phyloP scores from a whole-genome alignment of 2,113 vertebrate genomes.

The Calcarius ornatus region DNA sequence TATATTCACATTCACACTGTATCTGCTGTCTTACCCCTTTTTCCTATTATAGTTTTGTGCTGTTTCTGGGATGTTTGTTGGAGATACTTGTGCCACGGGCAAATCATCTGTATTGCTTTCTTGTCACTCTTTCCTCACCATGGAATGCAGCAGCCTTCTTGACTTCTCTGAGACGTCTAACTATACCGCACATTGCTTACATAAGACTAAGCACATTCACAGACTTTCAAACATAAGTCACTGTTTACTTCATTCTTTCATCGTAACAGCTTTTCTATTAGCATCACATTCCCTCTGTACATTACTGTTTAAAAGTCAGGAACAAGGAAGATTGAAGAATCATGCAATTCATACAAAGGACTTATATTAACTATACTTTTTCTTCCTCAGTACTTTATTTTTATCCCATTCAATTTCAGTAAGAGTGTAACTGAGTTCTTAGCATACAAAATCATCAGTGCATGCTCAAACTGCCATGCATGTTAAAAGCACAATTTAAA shows the following conservation, averaged over 20 bases:
- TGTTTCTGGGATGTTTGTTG: not conserved
- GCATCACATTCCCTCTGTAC: not conserved
- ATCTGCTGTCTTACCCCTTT: not conserved
- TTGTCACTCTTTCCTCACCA: not conserved
- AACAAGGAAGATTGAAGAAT: not conserved
- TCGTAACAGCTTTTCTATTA: not conserved
- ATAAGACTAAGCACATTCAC: not conserved
- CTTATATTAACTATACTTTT: constrained; percentile 16
- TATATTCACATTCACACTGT: not conserved
- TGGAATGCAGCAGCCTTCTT: not conserved
- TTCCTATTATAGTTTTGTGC: not conserved
- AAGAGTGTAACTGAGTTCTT: constrained; percentile 8
- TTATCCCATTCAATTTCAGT: constrained; percentile 1
- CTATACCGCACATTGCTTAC: not conserved
- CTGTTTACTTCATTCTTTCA: not conserved
- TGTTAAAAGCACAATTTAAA: constrained; percentile 24
- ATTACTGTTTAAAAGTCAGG: not conserved
- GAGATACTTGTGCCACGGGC: not conserved
- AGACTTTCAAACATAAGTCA: not conserved
- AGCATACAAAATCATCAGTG: constrained; percentile 24
- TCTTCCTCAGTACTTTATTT: constrained; percentile 47
- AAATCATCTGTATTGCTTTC: not conserved
- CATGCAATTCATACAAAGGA: constrained; percentile 41
- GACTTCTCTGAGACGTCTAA: not conserved
- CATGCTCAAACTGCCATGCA: constrained; percentile 42